Conservation (phyloP, 2,113 vertebrate genomes). For the Prunella himalayana region DNA sequence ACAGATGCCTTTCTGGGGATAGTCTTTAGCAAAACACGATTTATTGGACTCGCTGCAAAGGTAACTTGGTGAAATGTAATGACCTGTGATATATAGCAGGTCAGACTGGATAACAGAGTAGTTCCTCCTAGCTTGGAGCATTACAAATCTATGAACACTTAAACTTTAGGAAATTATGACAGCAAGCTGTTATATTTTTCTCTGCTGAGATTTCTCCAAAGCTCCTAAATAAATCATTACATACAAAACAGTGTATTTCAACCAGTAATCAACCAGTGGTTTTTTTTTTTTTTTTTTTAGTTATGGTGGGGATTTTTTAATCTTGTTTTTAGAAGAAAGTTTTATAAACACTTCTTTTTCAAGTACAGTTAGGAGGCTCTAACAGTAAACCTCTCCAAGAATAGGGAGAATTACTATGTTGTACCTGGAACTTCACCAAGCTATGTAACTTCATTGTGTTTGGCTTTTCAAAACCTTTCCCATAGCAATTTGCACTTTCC, state of each 20-base stretch:
- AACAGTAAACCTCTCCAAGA: neutral
- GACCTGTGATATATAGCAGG: slow-evolving; percentile 41
- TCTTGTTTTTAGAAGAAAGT: neutral
- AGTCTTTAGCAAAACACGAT: neutral
- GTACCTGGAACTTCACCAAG: neutral
- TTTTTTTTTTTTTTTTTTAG: neutral
- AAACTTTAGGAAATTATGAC: slow-evolving; percentile 4
- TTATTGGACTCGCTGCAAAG: neutral
- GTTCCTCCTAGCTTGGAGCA: neutral
- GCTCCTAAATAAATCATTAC: slow-evolving; percentile 10
- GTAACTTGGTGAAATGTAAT: slow-evolving; percentile 51
- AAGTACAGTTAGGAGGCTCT: neutral
- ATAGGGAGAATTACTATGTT: neutral
- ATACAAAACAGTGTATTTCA: neutral
- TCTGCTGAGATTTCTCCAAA: slow-evolving; percentile 1
- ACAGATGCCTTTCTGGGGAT: slow-evolving; percentile 8
- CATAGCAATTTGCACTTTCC: neutral
- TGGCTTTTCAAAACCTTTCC: neutral
- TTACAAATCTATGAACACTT: slow-evolving; percentile 19
- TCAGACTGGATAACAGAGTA: slow-evolving; percentile 10
- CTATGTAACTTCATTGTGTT: neutral
- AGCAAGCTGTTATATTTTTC: slow-evolving; percentile 14
- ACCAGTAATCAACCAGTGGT: too few species aligned
- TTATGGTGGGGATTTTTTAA: neutral
- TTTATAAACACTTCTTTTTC: neutral